phyloP scores from a whole-genome alignment of 2,113 vertebrate species.

The Eulemur rufifrons region DNA sequence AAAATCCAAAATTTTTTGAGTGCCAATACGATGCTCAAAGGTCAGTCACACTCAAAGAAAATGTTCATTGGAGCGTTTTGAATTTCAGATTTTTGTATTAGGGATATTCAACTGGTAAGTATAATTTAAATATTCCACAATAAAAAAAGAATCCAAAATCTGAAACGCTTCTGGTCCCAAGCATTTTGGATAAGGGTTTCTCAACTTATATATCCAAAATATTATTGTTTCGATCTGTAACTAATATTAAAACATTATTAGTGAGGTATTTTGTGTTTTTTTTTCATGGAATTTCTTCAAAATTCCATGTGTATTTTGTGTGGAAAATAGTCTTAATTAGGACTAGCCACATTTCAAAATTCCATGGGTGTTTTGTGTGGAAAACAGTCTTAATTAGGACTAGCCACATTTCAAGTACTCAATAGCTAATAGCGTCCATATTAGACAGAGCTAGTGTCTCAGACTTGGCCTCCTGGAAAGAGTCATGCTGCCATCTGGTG shows the following conservation, averaged over 20 bases:
- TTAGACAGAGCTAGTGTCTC: background rate
- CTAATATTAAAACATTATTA: background rate
- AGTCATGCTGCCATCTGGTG: constrained; percentile 48
- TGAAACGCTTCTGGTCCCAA: background rate
- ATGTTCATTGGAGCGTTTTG: background rate
- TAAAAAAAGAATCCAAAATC: background rate
- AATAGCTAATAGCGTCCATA: background rate
- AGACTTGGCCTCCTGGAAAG: background rate
- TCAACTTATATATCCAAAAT: background rate
- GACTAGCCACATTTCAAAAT: background rate
- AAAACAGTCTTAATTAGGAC: background rate
- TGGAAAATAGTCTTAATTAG: background rate
- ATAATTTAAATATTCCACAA: background rate
- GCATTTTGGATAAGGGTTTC: background rate
- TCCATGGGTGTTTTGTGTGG: background rate
- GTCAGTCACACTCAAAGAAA: background rate
- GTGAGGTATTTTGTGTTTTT: background rate
- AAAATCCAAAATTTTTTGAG: background rate
- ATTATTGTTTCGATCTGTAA: background rate
- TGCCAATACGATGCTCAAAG: background rate
- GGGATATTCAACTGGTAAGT: background rate
- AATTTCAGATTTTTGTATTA: background rate
- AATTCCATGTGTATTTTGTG: background rate
- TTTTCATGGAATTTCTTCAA: background rate
- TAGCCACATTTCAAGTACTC: background rate